These are phyloP conservation scores for Melipona bicolor DNA, from an alignment of 2,888 invertebrate genomes.

Conservation along the genomic window DNA sequence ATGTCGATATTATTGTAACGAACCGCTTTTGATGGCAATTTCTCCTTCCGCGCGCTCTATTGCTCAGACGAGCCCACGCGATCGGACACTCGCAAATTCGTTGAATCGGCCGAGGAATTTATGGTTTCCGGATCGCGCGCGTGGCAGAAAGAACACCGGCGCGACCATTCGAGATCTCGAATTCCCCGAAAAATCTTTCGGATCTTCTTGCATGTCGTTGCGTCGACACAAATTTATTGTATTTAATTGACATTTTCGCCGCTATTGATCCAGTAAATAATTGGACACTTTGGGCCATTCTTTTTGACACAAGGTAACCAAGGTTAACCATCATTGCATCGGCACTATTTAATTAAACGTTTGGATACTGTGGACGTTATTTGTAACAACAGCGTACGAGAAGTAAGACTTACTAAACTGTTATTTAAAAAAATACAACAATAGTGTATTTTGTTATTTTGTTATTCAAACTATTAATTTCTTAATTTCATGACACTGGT, in stretches of 20 bases:
- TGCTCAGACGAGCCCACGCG: slow-evolving; percentile 36
- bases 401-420: neutral
- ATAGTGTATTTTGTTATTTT: too few species aligned
- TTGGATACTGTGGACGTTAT: too few species aligned
- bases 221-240: neutral
- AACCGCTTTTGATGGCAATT: slow-evolving; percentile 78
- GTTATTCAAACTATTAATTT: too few species aligned
- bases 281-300: too few species aligned
- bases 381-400: too few species aligned
- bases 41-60: slow-evolving; percentile 59
- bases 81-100: slow-evolving; percentile 60
- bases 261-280: neutral
- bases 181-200: neutral
- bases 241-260: neutral
- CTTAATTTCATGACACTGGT: too few species aligned
- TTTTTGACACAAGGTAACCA: too few species aligned
- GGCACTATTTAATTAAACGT: neutral
- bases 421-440: too few species aligned
- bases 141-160: slow-evolving; percentile 22
- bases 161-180: neutral
- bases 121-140: slow-evolving; percentile 40
- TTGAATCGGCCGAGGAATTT: slow-evolving; percentile 46
- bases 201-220: neutral
- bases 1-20: slow-evolving; percentile 82
- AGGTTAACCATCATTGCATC: too few species aligned